Conservation (phyloP, 2,797 vertebrate species). For the Sebastes taczanowskii region DNA sequence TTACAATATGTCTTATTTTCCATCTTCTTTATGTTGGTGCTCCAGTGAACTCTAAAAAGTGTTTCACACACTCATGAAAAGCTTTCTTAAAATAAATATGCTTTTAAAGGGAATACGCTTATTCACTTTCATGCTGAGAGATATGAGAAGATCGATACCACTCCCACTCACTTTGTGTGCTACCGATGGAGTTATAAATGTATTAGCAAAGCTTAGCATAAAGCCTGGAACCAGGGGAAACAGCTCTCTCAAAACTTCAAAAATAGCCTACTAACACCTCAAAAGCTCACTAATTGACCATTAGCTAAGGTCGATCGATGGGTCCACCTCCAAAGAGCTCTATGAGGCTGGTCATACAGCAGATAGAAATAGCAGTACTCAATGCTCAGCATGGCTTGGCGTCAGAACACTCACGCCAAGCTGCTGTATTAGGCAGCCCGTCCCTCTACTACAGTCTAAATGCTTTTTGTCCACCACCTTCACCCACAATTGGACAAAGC, state of each 20-base stretch:
- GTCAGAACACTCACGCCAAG: not conserved
- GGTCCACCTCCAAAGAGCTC: not conserved
- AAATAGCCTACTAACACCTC: not conserved
- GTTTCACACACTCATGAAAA: not conserved
- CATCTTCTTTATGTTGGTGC: too few relatives aligned
- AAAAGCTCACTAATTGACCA: not conserved
- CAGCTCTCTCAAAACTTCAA: not conserved
- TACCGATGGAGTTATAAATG: not conserved
- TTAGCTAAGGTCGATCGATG: not conserved
- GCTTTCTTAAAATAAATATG: not conserved
- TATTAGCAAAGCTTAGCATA: not conserved
- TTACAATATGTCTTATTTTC: not conserved
- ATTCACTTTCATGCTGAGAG: not conserved
- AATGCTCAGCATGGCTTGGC: not conserved
- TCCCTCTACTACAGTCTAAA: not conserved
- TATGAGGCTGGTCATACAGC: not conserved
- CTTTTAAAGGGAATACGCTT: not conserved
- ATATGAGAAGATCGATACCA: too few relatives aligned
- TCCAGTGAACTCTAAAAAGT: not conserved
- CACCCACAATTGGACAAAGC: not conserved
- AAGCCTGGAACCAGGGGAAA: not conserved
- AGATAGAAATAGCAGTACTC: not conserved
- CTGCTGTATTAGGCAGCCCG: not conserved
- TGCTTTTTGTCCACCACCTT: not conserved
- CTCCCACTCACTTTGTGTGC: not conserved